Conservation (phyloP, 2,888 invertebrate genomes). For the Scelioninae gen. 2 region DNA sequence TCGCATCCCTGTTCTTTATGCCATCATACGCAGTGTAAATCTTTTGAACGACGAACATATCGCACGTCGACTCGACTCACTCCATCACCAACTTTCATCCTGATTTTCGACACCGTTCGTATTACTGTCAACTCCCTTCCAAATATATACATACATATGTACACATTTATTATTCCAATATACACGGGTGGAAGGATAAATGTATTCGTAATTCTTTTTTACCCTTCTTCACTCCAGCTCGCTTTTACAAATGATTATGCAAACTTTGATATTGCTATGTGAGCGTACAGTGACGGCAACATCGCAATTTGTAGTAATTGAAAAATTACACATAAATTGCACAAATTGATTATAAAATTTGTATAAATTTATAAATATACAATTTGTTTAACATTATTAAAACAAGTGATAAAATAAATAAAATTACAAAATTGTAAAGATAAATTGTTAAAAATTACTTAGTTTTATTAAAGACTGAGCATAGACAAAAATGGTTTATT, state of each 20-base stretch:
- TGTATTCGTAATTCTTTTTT: conserved; percentile 31
- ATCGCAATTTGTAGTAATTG: too few species aligned
- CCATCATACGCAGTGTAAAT: conserved; percentile 55
- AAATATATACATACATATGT: conserved; percentile 58
- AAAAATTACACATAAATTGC: too few species aligned
- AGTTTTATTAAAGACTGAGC: too few species aligned
- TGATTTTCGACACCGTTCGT: conserved; percentile 58
- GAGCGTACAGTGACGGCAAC: too few species aligned
- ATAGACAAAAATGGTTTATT: too few species aligned
- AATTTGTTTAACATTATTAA: too few species aligned
- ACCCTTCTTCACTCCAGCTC: conserved; percentile 28
- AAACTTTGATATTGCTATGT: conserved; percentile 21
- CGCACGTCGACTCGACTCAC: conserved; percentile 42
- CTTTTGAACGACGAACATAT: conserved; percentile 55
- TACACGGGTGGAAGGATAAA: conserved; percentile 43
- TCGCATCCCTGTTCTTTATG: conserved; percentile 55
- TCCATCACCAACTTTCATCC: conserved; percentile 43
- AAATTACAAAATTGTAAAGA: too few species aligned
- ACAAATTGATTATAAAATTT: too few species aligned
- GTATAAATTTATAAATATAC: too few species aligned
- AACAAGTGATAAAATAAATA: too few species aligned
- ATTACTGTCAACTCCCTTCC: conserved; percentile 52
- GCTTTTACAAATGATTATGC: conserved; percentile 29
- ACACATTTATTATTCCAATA: conserved; percentile 59
- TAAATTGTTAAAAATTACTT: too few species aligned